Evolutionary conservation across 1,140 invertebrate genomes (phyloP).

Genomic region (Holotrichia oblita): DNA sequence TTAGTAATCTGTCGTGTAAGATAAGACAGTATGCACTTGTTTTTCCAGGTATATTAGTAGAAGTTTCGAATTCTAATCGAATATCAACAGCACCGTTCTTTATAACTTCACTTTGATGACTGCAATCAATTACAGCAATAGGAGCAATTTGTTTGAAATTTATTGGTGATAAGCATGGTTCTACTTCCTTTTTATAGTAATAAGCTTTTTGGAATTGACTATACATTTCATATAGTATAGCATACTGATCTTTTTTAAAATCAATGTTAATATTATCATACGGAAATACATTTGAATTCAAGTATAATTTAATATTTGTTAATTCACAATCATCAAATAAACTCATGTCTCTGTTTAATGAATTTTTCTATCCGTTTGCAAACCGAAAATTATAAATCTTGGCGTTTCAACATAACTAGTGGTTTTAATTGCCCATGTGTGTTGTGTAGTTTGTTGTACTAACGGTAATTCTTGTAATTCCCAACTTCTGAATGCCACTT

Average conservation of each 20-base stretch:
- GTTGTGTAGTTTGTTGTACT: slow-evolving; percentile 48
- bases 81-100: slow-evolving; percentile 52
- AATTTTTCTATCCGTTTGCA: slow-evolving; percentile 42
- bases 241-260: slow-evolving; percentile 27
- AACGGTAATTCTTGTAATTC: slow-evolving; percentile 36
- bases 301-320: slow-evolving; percentile 38
- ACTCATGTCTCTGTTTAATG: slow-evolving; percentile 18
- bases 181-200: slow-evolving; percentile 46
- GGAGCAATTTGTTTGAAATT: slow-evolving; percentile 43
- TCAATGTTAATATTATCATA: slow-evolving; percentile 43
- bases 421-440: slow-evolving; percentile 38
- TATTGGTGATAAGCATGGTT: slow-evolving; percentile 40
- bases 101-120: slow-evolving; percentile 49
- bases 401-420: slow-evolving; percentile 43
- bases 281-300: slow-evolving; percentile 40
- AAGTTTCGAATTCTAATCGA: slow-evolving; percentile 51
- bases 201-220: slow-evolving; percentile 50
- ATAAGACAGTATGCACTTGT: slow-evolving; percentile 53
- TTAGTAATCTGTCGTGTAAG: slow-evolving; percentile 51
- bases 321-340: slow-evolving; percentile 42
- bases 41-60: slow-evolving; percentile 43
- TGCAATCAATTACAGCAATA: slow-evolving; percentile 52
- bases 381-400: slow-evolving; percentile 48
- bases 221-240: slow-evolving; percentile 51
- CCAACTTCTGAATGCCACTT: slow-evolving; percentile 44